A percentile compares a stretch with the other conserved stretches of the same genome.
These are phyloP conservation scores for Drosophila putrida DNA, from an alignment of 2,888 invertebrate species.

Conservation along the genomic window DNA sequence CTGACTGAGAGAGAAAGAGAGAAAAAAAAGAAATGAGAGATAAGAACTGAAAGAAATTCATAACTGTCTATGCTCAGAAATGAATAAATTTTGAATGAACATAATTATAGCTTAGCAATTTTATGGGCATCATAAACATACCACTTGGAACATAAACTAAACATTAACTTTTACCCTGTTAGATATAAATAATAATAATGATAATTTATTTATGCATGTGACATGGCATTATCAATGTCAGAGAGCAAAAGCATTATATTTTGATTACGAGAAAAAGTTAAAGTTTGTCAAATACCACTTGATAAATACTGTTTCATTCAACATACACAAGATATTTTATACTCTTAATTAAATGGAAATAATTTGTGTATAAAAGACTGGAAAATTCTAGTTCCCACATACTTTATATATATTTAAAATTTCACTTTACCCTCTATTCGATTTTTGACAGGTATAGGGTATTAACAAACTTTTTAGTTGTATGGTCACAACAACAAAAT, in stretches of 20 bases:
- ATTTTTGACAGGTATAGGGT: not conserved
- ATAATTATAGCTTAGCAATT: conserved; percentile 34
- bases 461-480: not conserved
- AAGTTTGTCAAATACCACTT: too few species aligned
- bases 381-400: too few species aligned
- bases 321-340: too few species aligned
- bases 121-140: conserved; percentile 24
- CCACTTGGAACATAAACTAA: not conserved
- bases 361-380: too few species aligned
- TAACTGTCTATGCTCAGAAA: conserved; percentile 8
- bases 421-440: not conserved
- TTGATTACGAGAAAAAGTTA: too few species aligned
- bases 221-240: too few species aligned
- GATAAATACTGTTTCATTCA: too few species aligned
- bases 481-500: conserved; percentile 3
- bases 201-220: too few species aligned
- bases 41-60: not conserved
- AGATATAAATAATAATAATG: not conserved
- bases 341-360: too few species aligned
- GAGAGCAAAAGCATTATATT: too few species aligned
- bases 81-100: conserved; percentile 37
- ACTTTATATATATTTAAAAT: not conserved
- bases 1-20: not conserved
- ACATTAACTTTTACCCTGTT: not conserved
- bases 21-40: not conserved